A percentile compares a stretch with the other conserved stretches of the same genome.
These are phyloP conservation scores for Cacoxenus indagator DNA, from an alignment of 2,888 invertebrate species.

Conservation along the genomic window DNA sequence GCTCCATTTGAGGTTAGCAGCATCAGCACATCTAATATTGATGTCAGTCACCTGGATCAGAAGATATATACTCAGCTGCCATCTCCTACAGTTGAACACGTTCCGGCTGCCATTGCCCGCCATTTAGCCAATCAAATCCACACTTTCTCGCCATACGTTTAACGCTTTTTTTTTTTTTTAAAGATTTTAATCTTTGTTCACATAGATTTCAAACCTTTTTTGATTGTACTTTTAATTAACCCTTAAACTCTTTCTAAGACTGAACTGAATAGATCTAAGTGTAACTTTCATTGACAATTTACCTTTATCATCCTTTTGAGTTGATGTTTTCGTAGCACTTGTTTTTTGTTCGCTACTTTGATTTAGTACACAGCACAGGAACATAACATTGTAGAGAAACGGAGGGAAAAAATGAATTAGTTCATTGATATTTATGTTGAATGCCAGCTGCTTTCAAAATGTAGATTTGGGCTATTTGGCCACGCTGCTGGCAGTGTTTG, in stretches of 20 bases:
- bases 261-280: slow-evolving; percentile 6
- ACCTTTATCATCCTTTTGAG: slow-evolving; percentile 71
- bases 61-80: too few species aligned
- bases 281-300: slow-evolving; percentile 51
- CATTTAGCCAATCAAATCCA: slow-evolving; percentile 57
- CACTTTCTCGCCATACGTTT: slow-evolving; percentile 53
- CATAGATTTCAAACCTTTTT: slow-evolving; percentile 11
- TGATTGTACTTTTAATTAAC: slow-evolving; percentile 11
- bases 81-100: too few species aligned
- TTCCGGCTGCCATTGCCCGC: background rate
- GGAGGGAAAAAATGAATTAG: background rate
- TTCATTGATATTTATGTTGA: slow-evolving; percentile 17
- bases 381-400: slow-evolving; percentile 11
- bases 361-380: background rate
- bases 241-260: slow-evolving; percentile 36
- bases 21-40: too few species aligned
- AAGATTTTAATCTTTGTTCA: slow-evolving; percentile 22
- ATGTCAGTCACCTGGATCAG: too few species aligned
- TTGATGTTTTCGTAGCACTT: slow-evolving; percentile 56
- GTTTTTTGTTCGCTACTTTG: slow-evolving; percentile 59
- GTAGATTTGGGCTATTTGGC: background rate
- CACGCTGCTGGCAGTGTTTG: background rate
- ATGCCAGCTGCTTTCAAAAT: background rate
- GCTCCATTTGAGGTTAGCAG: too few species aligned
- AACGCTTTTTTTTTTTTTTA: slow-evolving; percentile 21